phyloP scores from a whole-genome alignment of 2,888 invertebrate species.

The Caenorhabditis angaria region DNA sequence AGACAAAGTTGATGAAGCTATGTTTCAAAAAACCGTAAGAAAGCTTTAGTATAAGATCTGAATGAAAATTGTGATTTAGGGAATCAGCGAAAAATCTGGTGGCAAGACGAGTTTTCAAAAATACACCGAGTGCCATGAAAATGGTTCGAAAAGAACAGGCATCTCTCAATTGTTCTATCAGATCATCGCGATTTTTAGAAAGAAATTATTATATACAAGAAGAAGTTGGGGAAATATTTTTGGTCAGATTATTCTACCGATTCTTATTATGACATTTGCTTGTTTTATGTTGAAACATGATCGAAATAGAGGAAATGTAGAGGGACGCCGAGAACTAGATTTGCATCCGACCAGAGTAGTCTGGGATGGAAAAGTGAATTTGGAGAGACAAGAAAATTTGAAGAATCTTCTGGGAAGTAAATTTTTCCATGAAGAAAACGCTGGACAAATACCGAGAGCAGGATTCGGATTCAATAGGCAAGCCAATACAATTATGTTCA shows the following conservation, averaged over 20 bases:
- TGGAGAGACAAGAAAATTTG: conserved; percentile 5
- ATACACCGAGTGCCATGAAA: too few species aligned
- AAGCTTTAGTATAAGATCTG: too few species aligned
- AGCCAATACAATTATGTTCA: conserved; percentile 14
- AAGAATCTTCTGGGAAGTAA: too few species aligned
- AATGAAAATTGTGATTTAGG: too few species aligned
- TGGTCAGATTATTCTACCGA: conserved; percentile 42
- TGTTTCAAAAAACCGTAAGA: too few species aligned
- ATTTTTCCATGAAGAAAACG: too few species aligned
- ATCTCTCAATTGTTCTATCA: conserved; percentile 17
- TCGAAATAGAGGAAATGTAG: too few species aligned
- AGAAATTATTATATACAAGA: conserved; percentile 32
- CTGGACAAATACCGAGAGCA: conserved; percentile 41
- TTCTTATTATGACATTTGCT: conserved; percentile 40
- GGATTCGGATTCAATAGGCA: conserved; percentile 22
- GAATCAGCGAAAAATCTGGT: too few species aligned
- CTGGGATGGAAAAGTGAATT: conserved; percentile 9
- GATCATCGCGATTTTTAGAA: conserved; percentile 32
- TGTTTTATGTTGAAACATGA: too few species aligned
- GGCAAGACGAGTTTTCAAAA: too few species aligned
- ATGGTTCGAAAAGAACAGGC: conserved; percentile 26
- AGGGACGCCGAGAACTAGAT: too few species aligned
- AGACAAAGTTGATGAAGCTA: conserved; percentile 34
- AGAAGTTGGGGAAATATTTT: conserved; percentile 43
- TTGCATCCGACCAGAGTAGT: too few species aligned